phyloP scores from a whole-genome alignment of 2,113 vertebrate species.

The Thymallus thymallus region DNA sequence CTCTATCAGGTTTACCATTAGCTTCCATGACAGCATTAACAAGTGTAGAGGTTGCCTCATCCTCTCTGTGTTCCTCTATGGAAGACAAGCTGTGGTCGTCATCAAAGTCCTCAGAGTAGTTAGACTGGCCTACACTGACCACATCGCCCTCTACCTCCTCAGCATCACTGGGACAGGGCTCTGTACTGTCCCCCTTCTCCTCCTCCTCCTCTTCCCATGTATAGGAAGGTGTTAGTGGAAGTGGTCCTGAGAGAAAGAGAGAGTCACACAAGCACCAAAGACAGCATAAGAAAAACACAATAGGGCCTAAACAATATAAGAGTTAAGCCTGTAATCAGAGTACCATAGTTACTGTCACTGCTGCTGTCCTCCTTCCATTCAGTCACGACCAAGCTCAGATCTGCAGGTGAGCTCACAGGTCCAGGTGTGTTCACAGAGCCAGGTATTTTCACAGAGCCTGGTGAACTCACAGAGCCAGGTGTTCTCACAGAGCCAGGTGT shows the following conservation, averaged over 20 bases:
- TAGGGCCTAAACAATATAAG: too few relatives aligned
- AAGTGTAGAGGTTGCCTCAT: conserved; percentile 2
- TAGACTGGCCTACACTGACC: conserved; percentile 43
- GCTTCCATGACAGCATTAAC: conserved; percentile 24
- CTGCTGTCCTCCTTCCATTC: conserved; percentile 11
- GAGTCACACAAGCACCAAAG: too few relatives aligned
- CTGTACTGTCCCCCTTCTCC: conserved; percentile 4
- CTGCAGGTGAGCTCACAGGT: too few relatives aligned
- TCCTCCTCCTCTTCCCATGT: conserved; percentile 17
- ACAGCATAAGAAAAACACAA: too few relatives aligned
- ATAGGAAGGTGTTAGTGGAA: conserved; percentile 11
- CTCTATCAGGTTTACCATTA: conserved; percentile 46
- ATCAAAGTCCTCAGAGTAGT: conserved; percentile 79
- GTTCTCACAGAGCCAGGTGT: too few relatives aligned
- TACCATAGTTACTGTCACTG: too few relatives aligned
- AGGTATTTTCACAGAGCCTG: too few relatives aligned
- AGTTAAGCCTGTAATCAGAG: too few relatives aligned
- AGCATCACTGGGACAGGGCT: conserved; percentile 1
- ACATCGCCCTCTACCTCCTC: conserved; percentile 40
- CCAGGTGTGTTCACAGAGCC: too few relatives aligned
- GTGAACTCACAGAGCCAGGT: too few relatives aligned
- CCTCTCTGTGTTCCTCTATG: conserved; percentile 49
- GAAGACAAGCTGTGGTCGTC: conserved; percentile 68
- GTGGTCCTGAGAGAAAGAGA: conserved; percentile 4
- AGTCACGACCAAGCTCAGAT: conserved; percentile 1